These are phyloP conservation scores for Salarias fasciatus DNA, from an alignment of 2,797 vertebrate genomes.

Conservation along the genomic window DNA sequence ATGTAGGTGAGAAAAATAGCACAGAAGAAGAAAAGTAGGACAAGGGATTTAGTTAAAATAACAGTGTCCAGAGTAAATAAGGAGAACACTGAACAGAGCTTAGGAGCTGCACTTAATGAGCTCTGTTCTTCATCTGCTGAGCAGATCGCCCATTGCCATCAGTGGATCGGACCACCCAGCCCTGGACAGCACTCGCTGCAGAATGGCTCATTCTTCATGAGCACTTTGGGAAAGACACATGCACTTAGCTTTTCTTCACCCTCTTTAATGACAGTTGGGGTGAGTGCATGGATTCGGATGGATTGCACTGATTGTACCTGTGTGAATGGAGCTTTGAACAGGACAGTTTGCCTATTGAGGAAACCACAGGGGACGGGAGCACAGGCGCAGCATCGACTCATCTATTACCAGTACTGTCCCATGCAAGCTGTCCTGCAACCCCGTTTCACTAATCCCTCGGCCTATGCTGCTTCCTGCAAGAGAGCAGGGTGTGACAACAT, in stretches of 20 bases:
- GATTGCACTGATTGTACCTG: conserved; percentile 57
- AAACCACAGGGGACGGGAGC: conserved; percentile 12
- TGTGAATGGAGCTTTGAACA: conserved; percentile 54
- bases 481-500: conserved; percentile 57
- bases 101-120: conserved; percentile 59
- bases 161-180: conserved; percentile 67
- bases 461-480: conserved; percentile 50
- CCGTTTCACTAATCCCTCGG: conserved; percentile 43
- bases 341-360: conserved; percentile 7
- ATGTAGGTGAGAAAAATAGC: conserved; percentile 49
- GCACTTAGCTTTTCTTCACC: conserved; percentile 43
- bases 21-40: conserved; percentile 35
- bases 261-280: conserved; percentile 48
- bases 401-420: conserved; percentile 48
- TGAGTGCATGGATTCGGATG: conserved; percentile 41
- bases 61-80: conserved; percentile 69
- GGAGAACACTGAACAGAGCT: conserved; percentile 69
- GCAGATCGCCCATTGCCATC: conserved; percentile 44
- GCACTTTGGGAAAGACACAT: not conserved
- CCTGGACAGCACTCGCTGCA: conserved; percentile 20
- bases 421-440: conserved; percentile 17
- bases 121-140: conserved; percentile 30
- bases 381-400: conserved; percentile 2
- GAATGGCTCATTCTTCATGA: too few relatives aligned
- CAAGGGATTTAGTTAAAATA: conserved; percentile 69